Evolutionary conservation across 92 coral and sea anemone species (phyloP), one percentile per base, ranked within the genome.

Genomic region (Heteractis magnifica): DNA sequence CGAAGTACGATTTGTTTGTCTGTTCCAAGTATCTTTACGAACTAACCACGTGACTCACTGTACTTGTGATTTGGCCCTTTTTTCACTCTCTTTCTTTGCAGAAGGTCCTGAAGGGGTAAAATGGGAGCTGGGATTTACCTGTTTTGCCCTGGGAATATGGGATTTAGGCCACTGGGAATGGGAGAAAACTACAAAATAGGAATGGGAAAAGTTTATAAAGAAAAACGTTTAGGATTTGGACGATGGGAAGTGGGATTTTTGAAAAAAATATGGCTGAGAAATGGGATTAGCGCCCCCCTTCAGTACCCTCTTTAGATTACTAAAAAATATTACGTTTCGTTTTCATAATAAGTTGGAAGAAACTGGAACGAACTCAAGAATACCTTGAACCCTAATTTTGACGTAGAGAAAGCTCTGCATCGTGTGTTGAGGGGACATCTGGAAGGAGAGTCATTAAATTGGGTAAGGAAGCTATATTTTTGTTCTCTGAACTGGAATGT

Each of bases 401-500:
- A 92, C 26, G 84, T 90, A 92, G 79, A 89, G 41, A 55, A 41
- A 21, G 92, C 95, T 50, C 84, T 89, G 0, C 73, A 12, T 26
- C 19, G 11, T 68, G 73, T 23, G 15, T 26, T 68, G 15, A 48
- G 49, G 50, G 11, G 49, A 20, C 10, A 20, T 5, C 13, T 68
- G 73, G 5, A 21, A 26, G 14, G 73, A 12, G 8, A 26, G 8
- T 26, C 73, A 10, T 68, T 68, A 11, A 68, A 23, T 4, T 68
- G 73, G 73, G 73, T 68, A 26, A 23, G 73, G 1, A 62, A 5
- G 18, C 44, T 1, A 34, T 34, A 34, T 2, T 34, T 34, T 34
- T 34, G 44, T 34, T 34, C 44, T 34, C 44, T 34, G 44, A 34
- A 34, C 44, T 34, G 44, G 44, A 34, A 34, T 34, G 44, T 34